phyloP scores from a whole-genome alignment of 2,888 invertebrate species.

The Apantesis nais region DNA sequence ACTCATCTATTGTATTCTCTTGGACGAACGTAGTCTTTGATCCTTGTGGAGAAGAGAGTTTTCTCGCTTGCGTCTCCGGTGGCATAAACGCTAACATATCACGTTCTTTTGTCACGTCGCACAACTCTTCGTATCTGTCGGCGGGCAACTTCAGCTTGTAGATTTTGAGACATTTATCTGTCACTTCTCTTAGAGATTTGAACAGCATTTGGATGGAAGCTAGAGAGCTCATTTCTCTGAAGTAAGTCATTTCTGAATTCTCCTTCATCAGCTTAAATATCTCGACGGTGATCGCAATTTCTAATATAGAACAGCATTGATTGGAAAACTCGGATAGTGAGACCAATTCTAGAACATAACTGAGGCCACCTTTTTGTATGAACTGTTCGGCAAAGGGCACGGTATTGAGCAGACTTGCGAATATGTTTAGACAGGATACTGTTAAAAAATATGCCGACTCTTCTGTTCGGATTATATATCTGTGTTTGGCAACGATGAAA shows the following conservation, averaged over 20 bases:
- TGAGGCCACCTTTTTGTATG: constrained; percentile 84
- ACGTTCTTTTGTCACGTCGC: constrained; percentile 62
- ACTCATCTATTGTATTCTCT: constrained; percentile 52
- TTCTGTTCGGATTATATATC: constrained; percentile 75
- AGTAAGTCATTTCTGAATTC: constrained; percentile 63
- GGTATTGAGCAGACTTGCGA: constrained; percentile 84
- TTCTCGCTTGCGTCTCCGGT: constrained; percentile 39
- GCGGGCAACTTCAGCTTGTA: constrained; percentile 65
- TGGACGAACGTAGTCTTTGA: constrained; percentile 48
- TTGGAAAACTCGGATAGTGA: constrained; percentile 83
- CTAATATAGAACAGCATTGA: constrained; percentile 86
- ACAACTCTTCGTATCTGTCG: constrained; percentile 65
- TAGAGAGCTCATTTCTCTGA: constrained; percentile 69
- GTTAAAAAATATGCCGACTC: constrained; percentile 85
- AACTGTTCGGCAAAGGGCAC: constrained; percentile 86
- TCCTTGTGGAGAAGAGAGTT: constrained; percentile 50
- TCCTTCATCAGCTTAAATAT: constrained; percentile 80
- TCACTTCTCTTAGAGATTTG: constrained; percentile 70
- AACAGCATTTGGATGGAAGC: constrained; percentile 78
- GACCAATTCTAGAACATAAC: constrained; percentile 84
- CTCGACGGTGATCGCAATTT: constrained; percentile 86
- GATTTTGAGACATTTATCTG: constrained; percentile 70
- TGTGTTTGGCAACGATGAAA: constrained; percentile 83
- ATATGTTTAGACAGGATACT: constrained; percentile 86
- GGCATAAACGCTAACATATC: constrained; percentile 54